Base-by-base conservation (phyloP, 2,797 vertebrate species). In the Phoxinus dragarum region DNA sequence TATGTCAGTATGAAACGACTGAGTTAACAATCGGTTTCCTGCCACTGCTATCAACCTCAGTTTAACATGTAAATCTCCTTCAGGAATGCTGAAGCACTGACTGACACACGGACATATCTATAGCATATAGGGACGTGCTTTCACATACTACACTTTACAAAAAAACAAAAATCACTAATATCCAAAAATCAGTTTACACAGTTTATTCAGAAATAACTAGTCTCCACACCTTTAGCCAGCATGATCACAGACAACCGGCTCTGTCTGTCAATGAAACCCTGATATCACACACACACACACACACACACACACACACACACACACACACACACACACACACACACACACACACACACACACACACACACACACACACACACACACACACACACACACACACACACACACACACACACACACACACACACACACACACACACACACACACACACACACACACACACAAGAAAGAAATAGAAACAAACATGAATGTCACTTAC, bases 401-500 rank as follows among this genome's bases (percentile, higher is more conserved):
- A 21, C 27, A 76, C 44, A 84, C 61, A 34, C 44, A 1, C 2
- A 3, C 67, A 27, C 21, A 81, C 69, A 27, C n/a, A 75, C 56
- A 82, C 56, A 27, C 38, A 1, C 1, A n/a, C 14, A 3, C 44
- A 2, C 36, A 0, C 54, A 23, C n/a, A 82, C 71, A 21, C 27
- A 76, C 44, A 84, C 61, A 34, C 44, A 1, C 2, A 3, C 67
- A 27, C 21, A 81, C 69, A 27, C n/a, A 75, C 56, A 82, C 56
- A 27, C 38, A 1, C 1, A n/a, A n/a, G 79, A 82, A 36, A 40
- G 19, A 36, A 67, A 74, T 9, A 12, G n/a, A 34, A 64, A 67
- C 14, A 16, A 79, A 52, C 19, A 40, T 3, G 23, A 31, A 31
- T 56, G 61, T 91, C 87, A 96, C 95, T 96, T 91, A 96, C 95